phyloP scores from a whole-genome alignment of 1,140 invertebrate genomes.

The Hermetia illucens region DNA sequence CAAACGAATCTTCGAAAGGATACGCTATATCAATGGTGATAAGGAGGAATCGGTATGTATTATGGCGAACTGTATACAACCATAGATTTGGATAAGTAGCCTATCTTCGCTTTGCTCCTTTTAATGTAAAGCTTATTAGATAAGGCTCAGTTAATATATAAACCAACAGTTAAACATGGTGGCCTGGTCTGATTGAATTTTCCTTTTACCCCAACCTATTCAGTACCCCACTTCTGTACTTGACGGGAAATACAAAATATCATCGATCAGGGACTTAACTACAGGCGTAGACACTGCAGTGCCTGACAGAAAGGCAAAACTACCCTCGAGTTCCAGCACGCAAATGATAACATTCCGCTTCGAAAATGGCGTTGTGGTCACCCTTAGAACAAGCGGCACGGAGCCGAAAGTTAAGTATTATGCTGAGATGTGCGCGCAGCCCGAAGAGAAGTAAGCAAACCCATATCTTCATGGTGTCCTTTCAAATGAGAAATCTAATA shows the following conservation, averaged over 20 bases:
- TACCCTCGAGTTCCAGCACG: constrained; percentile 58
- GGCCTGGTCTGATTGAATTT: not conserved
- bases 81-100: constrained; percentile 1
- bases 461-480: no score
- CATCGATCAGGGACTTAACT: constrained; percentile 71
- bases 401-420: constrained; percentile 99
- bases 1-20: constrained; percentile 61
- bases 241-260: constrained; percentile 57
- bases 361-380: constrained; percentile 71
- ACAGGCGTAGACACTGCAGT: constrained; percentile 72
- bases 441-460: constrained; percentile 42
- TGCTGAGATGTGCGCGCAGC: constrained; percentile 68
- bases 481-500: constrained; percentile 4
- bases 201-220: constrained; percentile 22
- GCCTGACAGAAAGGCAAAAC: constrained; percentile 51
- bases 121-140: not conserved
- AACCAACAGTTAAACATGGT: not conserved
- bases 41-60: constrained; percentile 44
- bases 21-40: constrained; percentile 57
- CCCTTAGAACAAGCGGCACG: constrained; percentile 91
- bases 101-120: not conserved
- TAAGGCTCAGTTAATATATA: not conserved
- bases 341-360: constrained; percentile 98
- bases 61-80: no score
- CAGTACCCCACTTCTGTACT: constrained; percentile 64